Percentiles rank a stretch among this genome's conserved stretches.
These are phyloP conservation scores for Ophion ventricosus DNA, from an alignment of 2,888 invertebrate genomes.

Conservation along the genomic window DNA sequence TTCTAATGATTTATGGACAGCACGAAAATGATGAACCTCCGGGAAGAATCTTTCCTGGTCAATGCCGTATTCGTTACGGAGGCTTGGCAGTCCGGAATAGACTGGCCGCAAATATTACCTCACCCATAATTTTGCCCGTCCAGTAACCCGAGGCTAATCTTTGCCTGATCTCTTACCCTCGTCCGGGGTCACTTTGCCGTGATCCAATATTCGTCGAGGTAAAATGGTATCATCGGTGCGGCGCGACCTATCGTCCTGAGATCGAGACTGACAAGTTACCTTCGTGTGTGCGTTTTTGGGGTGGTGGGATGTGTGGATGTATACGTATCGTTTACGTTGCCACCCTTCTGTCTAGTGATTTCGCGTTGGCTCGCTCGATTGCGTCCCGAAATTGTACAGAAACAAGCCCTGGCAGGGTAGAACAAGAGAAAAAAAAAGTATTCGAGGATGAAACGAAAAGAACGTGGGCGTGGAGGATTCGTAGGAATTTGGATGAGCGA, in stretches of 20 bases:
- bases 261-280: not conserved
- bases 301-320: no score
- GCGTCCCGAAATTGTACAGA: no score
- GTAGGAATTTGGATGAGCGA: not conserved
- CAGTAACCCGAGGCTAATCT: slow-evolving; percentile 3
- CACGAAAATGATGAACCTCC: slow-evolving; percentile 14
- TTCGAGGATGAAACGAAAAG: slow-evolving; percentile 17
- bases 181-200: not conserved
- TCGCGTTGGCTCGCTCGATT: not conserved
- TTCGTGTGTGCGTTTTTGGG: no score
- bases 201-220: slow-evolving; percentile 16
- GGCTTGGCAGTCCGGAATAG: not conserved
- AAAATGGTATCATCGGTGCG: slow-evolving; percentile 22
- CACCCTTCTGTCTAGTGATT: not conserved
- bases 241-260: slow-evolving; percentile 8
- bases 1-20: slow-evolving; percentile 56
- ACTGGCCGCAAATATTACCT: slow-evolving; percentile 3
- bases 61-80: not conserved
- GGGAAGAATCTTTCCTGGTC: slow-evolving; percentile 6
- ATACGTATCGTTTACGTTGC: not conserved
- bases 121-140: not conserved
- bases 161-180: not conserved
- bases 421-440: slow-evolving; percentile 34
- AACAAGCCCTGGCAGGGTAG: not conserved
- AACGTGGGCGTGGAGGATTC: slow-evolving; percentile 9